Evolutionary conservation across 2,113 vertebrate species (phyloP).

Genomic region (Mirounga angustirostris): DNA sequence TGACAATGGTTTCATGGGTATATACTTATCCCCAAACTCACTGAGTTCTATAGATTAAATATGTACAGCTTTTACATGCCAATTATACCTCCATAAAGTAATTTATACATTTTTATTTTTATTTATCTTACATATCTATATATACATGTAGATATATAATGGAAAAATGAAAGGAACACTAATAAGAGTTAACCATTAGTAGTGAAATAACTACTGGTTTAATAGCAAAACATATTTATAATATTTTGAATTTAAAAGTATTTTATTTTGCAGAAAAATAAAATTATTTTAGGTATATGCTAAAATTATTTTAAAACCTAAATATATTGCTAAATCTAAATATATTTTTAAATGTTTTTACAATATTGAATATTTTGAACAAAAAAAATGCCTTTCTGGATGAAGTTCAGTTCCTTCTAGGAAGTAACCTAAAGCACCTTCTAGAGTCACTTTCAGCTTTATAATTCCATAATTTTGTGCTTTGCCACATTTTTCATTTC

Average conservation of each 20-base stretch:
- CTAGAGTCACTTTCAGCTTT: not conserved
- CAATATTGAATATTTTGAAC: not conserved
- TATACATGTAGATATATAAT: not conserved
- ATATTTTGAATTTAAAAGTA: not conserved
- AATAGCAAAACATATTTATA: not conserved
- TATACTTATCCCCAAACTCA: not conserved
- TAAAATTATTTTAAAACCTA: not conserved
- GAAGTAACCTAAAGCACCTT: not conserved
- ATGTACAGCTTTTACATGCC: not conserved
- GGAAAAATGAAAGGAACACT: not conserved
- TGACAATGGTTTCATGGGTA: not conserved
- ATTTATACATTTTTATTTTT: not conserved
- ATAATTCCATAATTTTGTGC: slow-evolving; percentile 9
- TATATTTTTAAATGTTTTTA: not conserved
- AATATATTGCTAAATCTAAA: not conserved
- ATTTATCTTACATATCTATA: not conserved
- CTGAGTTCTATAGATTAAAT: not conserved
- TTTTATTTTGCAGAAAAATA: not conserved
- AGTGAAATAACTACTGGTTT: not conserved
- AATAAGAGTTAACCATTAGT: not conserved
- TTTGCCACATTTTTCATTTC: slow-evolving; percentile 42
- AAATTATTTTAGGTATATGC: not conserved
- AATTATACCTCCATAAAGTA: not conserved
- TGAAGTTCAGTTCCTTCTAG: not conserved
- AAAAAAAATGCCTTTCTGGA: not conserved